These are phyloP conservation scores for Limonius californicus DNA, from an alignment of 1,140 invertebrate species.

Conservation along the genomic window DNA sequence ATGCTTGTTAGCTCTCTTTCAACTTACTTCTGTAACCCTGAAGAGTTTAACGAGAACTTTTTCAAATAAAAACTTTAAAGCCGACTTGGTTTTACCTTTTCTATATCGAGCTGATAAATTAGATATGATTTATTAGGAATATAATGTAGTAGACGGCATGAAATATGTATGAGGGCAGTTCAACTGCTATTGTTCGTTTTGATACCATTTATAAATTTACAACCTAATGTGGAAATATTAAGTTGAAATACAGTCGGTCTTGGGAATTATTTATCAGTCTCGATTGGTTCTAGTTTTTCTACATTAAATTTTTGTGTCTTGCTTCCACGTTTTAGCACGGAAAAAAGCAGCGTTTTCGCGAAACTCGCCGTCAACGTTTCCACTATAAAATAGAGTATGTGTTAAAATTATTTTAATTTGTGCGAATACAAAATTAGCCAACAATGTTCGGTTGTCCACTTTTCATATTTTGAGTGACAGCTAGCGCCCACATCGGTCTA, in stretches of 20 bases:
- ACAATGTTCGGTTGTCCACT: background rate
- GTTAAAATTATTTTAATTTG: too few relatives aligned
- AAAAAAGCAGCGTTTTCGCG: too few relatives aligned
- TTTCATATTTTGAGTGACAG: background rate
- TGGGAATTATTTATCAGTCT: slow-evolving; percentile 1
- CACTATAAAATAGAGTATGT: too few relatives aligned
- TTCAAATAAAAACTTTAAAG: background rate
- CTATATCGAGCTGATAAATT: background rate
- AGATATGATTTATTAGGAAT: slow-evolving; percentile 5
- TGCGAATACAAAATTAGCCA: too few relatives aligned
- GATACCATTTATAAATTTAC: background rate
- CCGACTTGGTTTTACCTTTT: background rate
- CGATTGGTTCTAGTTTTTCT: background rate
- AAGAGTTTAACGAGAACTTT: too few relatives aligned
- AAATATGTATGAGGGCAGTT: background rate
- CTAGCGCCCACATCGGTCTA: background rate
- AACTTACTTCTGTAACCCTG: too few relatives aligned
- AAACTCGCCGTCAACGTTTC: too few relatives aligned
- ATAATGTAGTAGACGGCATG: background rate
- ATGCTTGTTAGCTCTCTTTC: too few relatives aligned
- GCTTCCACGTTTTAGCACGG: too few relatives aligned
- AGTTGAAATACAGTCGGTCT: background rate
- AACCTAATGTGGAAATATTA: background rate
- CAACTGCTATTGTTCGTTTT: slow-evolving; percentile 6
- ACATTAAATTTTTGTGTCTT: too few relatives aligned